Base-by-base conservation (phyloP, 2,113 vertebrate genomes). In the Columbina picui region DNA sequence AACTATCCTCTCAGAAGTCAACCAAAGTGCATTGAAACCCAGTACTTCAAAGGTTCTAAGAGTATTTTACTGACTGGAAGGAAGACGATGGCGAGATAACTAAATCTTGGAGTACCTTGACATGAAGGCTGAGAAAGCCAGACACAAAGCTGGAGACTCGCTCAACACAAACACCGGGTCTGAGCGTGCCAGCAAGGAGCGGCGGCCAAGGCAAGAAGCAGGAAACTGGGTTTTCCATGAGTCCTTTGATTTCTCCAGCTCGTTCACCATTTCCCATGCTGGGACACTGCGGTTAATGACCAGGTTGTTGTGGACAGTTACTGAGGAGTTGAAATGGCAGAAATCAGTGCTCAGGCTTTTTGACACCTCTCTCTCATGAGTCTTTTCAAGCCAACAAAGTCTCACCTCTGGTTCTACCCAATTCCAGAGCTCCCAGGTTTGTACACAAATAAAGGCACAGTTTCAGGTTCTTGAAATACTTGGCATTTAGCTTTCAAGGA, bases 61-160 rank as follows among this genome's bases (percentile, higher is more conserved):
- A n/a, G 64, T 90, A 2, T 87, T 92, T 90, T 84, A 91, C 29
- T 95, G 95, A 81, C 95, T 95, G 86, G 83, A 96, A 96, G 94
- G 93, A 94, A 95, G 87, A 95, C 92, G 93, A 59, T 84, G 85
- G 86, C 9, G 17, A 94, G 96, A 96, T 96, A 95, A 96, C 36
- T 25, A 63, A 55, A 79, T 23, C 87, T 89, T 43, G 82, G 87
- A 93, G 87, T 52, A 81, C 55, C 81, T 92, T 49, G 69, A 79
- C 65, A 9, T 0, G 14, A 69, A 76, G 87, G 74, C 87, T 93
- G 56, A 61, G 63, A 60, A 93, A 75, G 17, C 29, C 18, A 30
- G 63, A 61, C 79, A 77, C 30, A 47, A 87, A 94, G 87, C 81
- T 63, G 89, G 84, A 95, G 87, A 23, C 65, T 71, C 21, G 4